Conservation (phyloP, 2,888 invertebrate species). For the Acheta domesticus region DNA sequence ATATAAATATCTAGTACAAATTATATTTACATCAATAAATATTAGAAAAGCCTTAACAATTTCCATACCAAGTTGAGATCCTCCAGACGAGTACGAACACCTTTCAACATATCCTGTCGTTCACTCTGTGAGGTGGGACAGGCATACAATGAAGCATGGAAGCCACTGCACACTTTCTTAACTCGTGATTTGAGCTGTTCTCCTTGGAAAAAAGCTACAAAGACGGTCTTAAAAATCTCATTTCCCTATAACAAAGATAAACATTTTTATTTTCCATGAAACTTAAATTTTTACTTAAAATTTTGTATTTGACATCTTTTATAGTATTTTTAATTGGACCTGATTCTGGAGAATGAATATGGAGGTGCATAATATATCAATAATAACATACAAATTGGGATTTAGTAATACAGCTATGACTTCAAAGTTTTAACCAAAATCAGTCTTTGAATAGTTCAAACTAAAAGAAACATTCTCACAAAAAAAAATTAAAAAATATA, state of each 20-base stretch:
- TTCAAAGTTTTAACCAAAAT: too few relatives aligned
- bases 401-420: too few relatives aligned
- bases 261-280: not conserved
- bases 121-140: conserved; percentile 84
- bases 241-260: conserved; percentile 63
- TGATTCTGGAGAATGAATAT: too few relatives aligned
- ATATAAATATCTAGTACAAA: too few relatives aligned
- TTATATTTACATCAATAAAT: too few relatives aligned
- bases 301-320: not conserved
- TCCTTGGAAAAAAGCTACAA: conserved; percentile 87
- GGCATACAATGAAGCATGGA: conserved; percentile 87
- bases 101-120: conserved; percentile 84
- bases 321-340: not conserved
- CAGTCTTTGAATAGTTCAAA: too few relatives aligned
- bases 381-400: too few relatives aligned
- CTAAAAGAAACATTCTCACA: too few relatives aligned
- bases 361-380: too few relatives aligned
- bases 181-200: conserved; percentile 86
- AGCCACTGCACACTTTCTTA: conserved; percentile 90
- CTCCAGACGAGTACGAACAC: conserved; percentile 83
- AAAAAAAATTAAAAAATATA: too few relatives aligned
- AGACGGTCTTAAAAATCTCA: conserved; percentile 83
- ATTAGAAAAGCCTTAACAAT: not conserved
- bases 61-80: conserved; percentile 71
- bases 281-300: conserved; percentile 23